phyloP scores from a whole-genome alignment of 2,797 vertebrate species.

The Taeniopygia guttata region DNA sequence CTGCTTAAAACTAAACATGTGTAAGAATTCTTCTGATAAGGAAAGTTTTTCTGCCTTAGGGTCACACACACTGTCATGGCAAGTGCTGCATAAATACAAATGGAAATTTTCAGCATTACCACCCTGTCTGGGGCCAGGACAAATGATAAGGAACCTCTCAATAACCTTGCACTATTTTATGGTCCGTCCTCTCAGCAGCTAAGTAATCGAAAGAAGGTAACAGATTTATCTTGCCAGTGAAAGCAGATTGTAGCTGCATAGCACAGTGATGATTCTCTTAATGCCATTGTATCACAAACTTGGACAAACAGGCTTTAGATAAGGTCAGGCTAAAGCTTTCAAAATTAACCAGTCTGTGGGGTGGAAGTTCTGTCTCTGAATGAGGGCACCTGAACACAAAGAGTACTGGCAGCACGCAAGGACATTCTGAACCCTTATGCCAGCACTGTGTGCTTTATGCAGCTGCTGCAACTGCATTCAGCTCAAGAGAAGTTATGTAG shows the following conservation, averaged over 20 bases:
- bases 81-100: neutral
- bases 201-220: neutral
- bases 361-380: neutral
- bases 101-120: slow-evolving; percentile 2
- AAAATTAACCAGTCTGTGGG: neutral
- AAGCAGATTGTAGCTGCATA: neutral
- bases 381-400: neutral
- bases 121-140: neutral
- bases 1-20: neutral
- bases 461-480: neutral
- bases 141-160: slow-evolving; percentile 14
- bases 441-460: neutral
- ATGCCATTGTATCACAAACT: neutral
- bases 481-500: neutral
- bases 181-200: neutral
- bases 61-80: neutral
- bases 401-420: neutral
- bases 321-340: neutral
- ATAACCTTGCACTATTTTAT: slow-evolving; percentile 17
- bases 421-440: neutral
- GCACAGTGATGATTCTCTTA: neutral
- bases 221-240: neutral
- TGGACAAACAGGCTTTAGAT: neutral
- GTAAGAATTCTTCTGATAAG: neutral
- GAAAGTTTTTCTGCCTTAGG: neutral